Evolutionary conservation across 2,113 vertebrate species (phyloP).

Genomic region (Holacanthus passer): DNA sequence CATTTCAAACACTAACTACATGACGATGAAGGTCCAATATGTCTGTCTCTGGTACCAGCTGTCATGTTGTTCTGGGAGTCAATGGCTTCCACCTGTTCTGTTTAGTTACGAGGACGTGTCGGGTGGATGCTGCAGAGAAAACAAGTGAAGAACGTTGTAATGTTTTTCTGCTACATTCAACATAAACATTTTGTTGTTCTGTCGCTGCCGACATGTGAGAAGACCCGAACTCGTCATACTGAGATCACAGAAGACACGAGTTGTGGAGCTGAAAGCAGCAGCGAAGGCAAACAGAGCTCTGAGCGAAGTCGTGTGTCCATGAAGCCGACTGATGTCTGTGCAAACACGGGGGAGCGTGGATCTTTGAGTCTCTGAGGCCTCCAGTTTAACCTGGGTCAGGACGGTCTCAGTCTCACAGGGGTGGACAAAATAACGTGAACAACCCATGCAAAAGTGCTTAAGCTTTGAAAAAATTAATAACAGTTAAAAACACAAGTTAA

Average conservation of each 20-base stretch:
- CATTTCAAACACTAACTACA: no score
- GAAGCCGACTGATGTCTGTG: neutral
- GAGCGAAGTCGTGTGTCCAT: neutral
- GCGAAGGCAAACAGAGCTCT: neutral
- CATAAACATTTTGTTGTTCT: no score
- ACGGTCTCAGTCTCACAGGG: neutral
- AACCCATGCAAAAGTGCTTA: neutral
- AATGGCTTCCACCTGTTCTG: no score
- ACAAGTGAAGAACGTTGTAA: no score
- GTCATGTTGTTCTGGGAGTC: no score
- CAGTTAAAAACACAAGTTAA: no score
- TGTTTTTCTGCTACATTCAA: no score
- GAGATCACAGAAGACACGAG: neutral
- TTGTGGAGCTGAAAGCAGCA: neutral
- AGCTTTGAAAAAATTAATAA: neutral
- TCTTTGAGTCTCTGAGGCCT: neutral
- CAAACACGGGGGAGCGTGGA: neutral
- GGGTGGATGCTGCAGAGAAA: no score
- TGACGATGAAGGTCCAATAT: no score
- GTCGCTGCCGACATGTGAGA: no score
- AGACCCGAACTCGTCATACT: neutral
- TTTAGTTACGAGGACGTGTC: no score
- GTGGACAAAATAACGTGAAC: neutral
- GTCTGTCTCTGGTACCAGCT: no score
- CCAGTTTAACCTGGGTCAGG: neutral